Evolutionary conservation across 2,888 invertebrate species (phyloP), one percentile per base, ranked within the genome.

Genomic region (Cyclophora albipunctata): DNA sequence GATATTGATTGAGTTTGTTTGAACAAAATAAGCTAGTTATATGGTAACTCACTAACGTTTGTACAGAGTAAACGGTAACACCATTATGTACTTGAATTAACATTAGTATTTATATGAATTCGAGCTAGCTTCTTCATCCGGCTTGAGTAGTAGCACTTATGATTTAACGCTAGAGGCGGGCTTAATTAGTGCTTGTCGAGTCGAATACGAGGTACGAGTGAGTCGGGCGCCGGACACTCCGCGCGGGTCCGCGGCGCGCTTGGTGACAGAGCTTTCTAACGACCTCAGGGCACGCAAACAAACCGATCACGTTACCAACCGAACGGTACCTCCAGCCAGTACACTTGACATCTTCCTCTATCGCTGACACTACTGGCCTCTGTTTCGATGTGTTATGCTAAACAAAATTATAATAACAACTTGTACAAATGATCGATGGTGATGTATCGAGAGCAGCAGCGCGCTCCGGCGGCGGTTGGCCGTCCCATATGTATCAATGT

Each of bases 61-160:
- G 50, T 43, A 37, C 4, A 37, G 47, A 52, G 52, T 57, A 54
- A 57, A 60, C 62, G 61, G 60, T 58, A 60, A 60, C 57, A 59
- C 62, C 65, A 65, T 54, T 55, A 54, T 52, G 50, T 54, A 55
- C 54, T 52, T 58, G 47, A 60, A 59, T 57, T 64, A 59, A 63
- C 57, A 59, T 60, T 37, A 37, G 37, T 37, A 20, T 20, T 20
- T 20, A 20, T 37, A 37, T 5, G 37, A 37, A 37, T 66, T 71
- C 63, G 70, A 76, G 77, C 78, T 78, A 73, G 79, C 79, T 81
- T 84, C 57, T 71, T 67, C 75, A 78, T 70, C 66, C 68, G 68
- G 83, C 84, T 82, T 84, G 49, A 55, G 73, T 84, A 82, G 80
- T 73, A 60, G 69, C 62, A 37, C 69, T 74, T 74, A 71, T 66